Base-by-base conservation (phyloP, 2,113 vertebrate genomes). In the Mixornis gularis region DNA sequence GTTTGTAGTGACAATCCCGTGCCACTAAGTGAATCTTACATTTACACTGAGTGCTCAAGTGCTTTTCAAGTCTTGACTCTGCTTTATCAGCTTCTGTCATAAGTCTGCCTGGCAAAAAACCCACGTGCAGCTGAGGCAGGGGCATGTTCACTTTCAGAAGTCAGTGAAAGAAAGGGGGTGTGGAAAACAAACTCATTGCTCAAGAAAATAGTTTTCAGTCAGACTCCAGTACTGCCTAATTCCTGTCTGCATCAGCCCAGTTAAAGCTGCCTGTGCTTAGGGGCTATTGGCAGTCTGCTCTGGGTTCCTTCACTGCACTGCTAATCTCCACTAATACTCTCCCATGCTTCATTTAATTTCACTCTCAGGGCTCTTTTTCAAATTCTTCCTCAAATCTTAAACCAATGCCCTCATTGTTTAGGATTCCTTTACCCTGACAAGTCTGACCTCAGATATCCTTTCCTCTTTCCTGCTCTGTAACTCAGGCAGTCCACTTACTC, bases 321-420 rank as follows among this genome's bases (percentile, higher is more conserved):
- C 94, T 97, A 97, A 97, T 97, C 96, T 96, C 86, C 85, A 76
- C 94, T 96, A 97, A 95, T 96, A 96, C 88, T 95, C 96, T 93
- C 95, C 95, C 94, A 96, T 97, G 96, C 94, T 96, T 94, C 92
- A 95, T 97, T 97, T 97, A 96, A 97, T 98, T 97, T 97, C 93
- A 95, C 88, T 94, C 94, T 89, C 94, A 89, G 89, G 87, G 90
- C 85, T 92, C 85, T 94, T 92, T 97, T 95, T 96, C 60, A 93
- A 96, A 96, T 95, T 95, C 81, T 93, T 96, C 93, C 89, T 90
- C 92, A 95, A 96, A 93, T 95, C 95, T 96, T 95, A 96, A 94
- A 97, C 95, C 97, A 97, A 98, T 97, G 97, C 92, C 87, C 93
- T 98, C 97, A 98, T 98, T 98, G 98, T 97, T 98, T 94, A 79